Evolutionary conservation across 30 jellyfish, hydroid and myxozoan genomes (phyloP).

Genomic region (Sanderia malayensis): DNA sequence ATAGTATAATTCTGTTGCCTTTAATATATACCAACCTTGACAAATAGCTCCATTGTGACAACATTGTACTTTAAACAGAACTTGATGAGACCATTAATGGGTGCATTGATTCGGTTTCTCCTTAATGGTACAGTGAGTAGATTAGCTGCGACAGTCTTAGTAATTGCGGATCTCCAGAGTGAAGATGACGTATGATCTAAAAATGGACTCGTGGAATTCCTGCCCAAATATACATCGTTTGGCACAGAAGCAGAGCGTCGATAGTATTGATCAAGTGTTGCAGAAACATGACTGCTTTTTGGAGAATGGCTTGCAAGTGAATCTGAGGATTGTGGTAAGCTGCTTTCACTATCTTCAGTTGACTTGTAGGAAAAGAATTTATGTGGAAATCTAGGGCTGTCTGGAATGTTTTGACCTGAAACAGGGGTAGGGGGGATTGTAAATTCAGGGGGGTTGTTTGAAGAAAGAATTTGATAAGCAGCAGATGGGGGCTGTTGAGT

Average conservation of each 20-base stretch:
- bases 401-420: conserved; percentile 32
- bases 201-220: conserved; percentile 19
- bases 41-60: conserved; percentile 33
- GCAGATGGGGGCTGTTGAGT: conserved; percentile 51
- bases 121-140: conserved; percentile 46
- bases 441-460: conserved; percentile 54
- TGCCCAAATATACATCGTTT: conserved; percentile 54
- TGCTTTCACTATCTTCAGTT: too few relatives aligned
- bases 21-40: conserved; percentile 58
- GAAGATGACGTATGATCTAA: conserved; percentile 53
- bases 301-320: too few relatives aligned
- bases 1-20: too few relatives aligned
- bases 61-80: conserved; percentile 65
- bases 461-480: conserved; percentile 45
- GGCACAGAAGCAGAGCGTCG: conserved; percentile 66
- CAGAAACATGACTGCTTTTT: too few relatives aligned
- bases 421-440: conserved; percentile 57
- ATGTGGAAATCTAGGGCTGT: conserved; percentile 36
- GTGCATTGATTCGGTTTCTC: conserved; percentile 14
- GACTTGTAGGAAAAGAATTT: background rate
- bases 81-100: conserved; percentile 73
- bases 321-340: too few relatives aligned
- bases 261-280: too few relatives aligned
- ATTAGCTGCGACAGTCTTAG: conserved; percentile 61
- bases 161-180: conserved; percentile 70